Conservation (phyloP, 2,797 vertebrate genomes). For the Lepidocolaptes lacrymiger region DNA sequence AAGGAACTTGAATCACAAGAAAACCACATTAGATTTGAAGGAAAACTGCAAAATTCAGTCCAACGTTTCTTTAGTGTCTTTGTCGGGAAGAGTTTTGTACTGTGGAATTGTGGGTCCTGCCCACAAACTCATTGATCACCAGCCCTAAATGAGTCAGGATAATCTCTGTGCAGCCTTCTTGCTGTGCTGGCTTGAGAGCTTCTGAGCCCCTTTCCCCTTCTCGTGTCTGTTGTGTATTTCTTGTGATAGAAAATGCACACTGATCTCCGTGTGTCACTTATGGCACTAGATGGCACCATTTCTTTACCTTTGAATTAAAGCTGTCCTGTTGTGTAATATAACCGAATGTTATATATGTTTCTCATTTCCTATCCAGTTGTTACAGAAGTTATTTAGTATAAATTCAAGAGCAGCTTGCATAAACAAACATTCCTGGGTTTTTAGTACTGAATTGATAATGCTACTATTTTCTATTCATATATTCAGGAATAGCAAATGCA, state of each 20-base stretch:
- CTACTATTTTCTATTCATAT: not conserved
- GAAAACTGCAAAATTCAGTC: not conserved
- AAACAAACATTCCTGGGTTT: not conserved
- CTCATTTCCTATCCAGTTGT: not conserved
- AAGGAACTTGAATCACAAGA: not conserved
- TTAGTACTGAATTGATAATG: not conserved
- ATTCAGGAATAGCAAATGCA: not conserved
- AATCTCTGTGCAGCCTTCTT: not conserved
- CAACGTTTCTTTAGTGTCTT: not conserved
- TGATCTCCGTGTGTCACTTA: not conserved
- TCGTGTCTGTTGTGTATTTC: not conserved
- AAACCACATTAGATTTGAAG: not conserved
- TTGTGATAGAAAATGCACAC: not conserved
- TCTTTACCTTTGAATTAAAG: not conserved
- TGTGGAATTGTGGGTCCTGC: not conserved
- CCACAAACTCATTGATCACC: not conserved
- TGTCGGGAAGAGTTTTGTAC: not conserved
- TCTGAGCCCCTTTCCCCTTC: not conserved
- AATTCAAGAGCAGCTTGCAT: not conserved
- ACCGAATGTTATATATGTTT: not conserved
- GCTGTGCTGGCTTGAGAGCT: not conserved
- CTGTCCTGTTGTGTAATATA: not conserved
- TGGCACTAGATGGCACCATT: conserved; percentile 50
- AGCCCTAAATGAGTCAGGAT: not conserved
- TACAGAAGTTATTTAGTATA: not conserved